A percentile compares a stretch with the other conserved stretches of the same genome.
phyloP scores from a whole-genome alignment of 2,113 vertebrate species.

The Cygnus atratus region DNA sequence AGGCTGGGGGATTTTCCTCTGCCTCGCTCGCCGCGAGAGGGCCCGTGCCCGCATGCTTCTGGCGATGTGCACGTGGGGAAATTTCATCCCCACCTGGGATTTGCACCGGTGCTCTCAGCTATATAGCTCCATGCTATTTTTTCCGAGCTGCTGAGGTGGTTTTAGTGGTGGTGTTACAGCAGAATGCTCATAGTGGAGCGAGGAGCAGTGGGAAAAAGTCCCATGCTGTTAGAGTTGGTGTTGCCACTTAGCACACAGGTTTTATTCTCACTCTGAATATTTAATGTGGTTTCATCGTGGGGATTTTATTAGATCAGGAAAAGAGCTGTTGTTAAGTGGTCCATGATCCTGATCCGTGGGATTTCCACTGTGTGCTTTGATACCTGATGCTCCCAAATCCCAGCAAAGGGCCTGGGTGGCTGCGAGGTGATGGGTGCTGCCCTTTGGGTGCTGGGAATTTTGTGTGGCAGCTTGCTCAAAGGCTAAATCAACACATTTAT shows the following conservation, averaged over 20 bases:
- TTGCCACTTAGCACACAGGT: not conserved
- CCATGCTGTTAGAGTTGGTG: rapidly evolving
- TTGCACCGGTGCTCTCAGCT: not conserved
- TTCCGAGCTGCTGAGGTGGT: not conserved
- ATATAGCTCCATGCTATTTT: not conserved
- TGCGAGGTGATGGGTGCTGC: not conserved
- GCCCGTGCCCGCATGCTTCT: not conserved
- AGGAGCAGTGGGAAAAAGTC: not conserved
- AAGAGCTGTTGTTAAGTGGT: not conserved
- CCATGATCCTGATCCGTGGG: not conserved
- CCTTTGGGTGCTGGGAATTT: not conserved
- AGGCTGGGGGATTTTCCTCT: not conserved
- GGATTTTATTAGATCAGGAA: not conserved
- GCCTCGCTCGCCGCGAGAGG: not conserved
- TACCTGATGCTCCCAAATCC: not conserved
- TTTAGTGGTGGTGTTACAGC: not conserved
- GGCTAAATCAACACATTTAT: not conserved
- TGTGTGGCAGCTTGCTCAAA: not conserved
- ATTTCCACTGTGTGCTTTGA: not conserved
- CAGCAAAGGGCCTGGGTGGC: not conserved
- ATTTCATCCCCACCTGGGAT: too few relatives aligned
- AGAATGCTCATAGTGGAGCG: rapidly evolving
- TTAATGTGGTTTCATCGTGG: rapidly evolving
- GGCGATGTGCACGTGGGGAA: not conserved
- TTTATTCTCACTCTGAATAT: not conserved